Evolutionary conservation across 2,888 invertebrate species (phyloP), one percentile per base, ranked within the genome.

Genomic region (Thecocarcelia acutangulata): DNA sequence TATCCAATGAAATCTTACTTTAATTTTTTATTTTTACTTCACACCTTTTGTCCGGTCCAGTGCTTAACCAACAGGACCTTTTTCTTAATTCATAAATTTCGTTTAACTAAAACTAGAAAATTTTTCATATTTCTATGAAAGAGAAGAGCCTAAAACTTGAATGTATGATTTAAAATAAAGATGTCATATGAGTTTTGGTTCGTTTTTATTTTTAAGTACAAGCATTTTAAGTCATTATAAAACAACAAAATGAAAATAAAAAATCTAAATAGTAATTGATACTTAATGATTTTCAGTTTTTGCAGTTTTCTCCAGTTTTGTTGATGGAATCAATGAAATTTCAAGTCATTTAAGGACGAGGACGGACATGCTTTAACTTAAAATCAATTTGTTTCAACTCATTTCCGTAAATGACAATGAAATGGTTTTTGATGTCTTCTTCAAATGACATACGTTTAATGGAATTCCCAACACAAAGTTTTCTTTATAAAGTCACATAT

Each of bases 271-370:
- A 70, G 58, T 64, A 66, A 66, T 81, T 76, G 70, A 70, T 72
- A 61, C 66, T 61, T 76, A 76, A 76, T 81, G 80, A 81, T 61
- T 72, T 76, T 72, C 54, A 54, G n/a, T 68, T 72, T 72, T 56
- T 52, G 17, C 8, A 33, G 33, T 28, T 69, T 33, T 24, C 1
- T 42, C 40, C 4, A 44, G 17, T 37, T 68, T 33, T 63, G 17
- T 44, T 69, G 17, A 15, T 33, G 33, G 8, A 33, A 33, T 64
- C 69, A 69, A 56, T 63, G 61, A 77, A 77, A 48, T 52, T 69
- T 69, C 77, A 52, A 81, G 81, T 81, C 73, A 81, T 77, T 77
- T 77, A 50, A 66, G 54, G 70, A 64, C 64, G 44, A 80, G 74
- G 64, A n/a, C n/a, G n/a, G n/a, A 76, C 70, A 72, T 63, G 64